Conservation (phyloP, 2,113 vertebrate species). For the Thunnus thynnus region DNA sequence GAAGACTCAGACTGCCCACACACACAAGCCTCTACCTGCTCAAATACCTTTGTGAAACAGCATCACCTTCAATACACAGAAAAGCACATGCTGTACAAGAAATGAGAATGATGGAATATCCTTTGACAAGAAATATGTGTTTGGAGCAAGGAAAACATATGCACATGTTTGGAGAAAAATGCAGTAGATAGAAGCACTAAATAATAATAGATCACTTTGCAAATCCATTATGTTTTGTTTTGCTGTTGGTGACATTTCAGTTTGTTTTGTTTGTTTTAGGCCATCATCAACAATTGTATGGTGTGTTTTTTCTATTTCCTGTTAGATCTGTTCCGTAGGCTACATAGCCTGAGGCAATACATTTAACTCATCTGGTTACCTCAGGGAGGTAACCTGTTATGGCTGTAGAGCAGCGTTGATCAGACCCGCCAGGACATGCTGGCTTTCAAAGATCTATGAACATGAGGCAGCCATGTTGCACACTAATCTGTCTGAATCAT, state of each 20-base stretch:
- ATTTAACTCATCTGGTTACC: slow-evolving; percentile 23
- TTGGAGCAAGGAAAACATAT: too few species aligned
- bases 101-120: not conserved
- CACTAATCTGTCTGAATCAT: slow-evolving; percentile 24
- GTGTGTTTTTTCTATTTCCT: slow-evolving; percentile 2
- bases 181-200: not conserved
- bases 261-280: not conserved
- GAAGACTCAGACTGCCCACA: not conserved
- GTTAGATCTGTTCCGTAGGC: not conserved
- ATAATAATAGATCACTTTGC: not conserved
- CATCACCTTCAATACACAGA: not conserved
- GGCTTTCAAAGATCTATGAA: not conserved
- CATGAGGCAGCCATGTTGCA: slow-evolving; percentile 11
- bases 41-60: slow-evolving; percentile 18
- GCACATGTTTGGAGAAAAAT: not conserved
- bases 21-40: slow-evolving; percentile 56
- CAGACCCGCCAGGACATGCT: slow-evolving; percentile 66
- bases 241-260: not conserved
- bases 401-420: slow-evolving; percentile 34
- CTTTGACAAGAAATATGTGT: not conserved
- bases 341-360: slow-evolving; percentile 34
- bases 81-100: not conserved
- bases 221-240: not conserved
- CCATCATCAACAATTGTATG: not conserved
- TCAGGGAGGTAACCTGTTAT: slow-evolving; percentile 36